Evolutionary conservation across 2,797 vertebrate species (phyloP), one percentile per base, ranked within the genome.

Genomic region (Onychomys arenicola): DNA sequence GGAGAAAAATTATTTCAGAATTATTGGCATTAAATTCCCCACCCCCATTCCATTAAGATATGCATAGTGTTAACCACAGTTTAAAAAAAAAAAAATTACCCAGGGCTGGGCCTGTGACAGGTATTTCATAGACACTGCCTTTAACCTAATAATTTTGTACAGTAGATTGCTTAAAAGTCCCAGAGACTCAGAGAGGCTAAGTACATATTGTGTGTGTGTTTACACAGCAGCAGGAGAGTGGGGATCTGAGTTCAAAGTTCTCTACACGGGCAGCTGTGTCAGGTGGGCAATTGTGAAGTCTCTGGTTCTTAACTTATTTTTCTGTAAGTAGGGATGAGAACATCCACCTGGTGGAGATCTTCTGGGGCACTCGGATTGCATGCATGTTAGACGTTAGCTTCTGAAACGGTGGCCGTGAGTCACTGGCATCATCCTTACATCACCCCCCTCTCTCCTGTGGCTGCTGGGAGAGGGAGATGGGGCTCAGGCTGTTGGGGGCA

Each of bases 281-380:
- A 81, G 59, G 52, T 1, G 10, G 83, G 19, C 1, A 61, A 91
- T 23, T 5, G 27, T 11, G 65, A 4, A 12, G 52, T 52, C 37
- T 87, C 65, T 43, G 59, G 63, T 81, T 55, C 77, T 97, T 94
- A 77, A 86, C 84, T 92, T 59, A 14, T 88, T 89, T 46, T 27
- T 90, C 59, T 78, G 1, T 63, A 77, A 59, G 37, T 14, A 61
- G 71, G 76, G 55, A 19, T 55, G 43, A 32, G 23, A 71, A 32
- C 29, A 78, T 19, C 23, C 11, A 9, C 61, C 23, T 57, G 4
- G 4, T 0, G 5, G 19, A 49, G 29, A 52, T 82, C 76, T 23
- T 84, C 67, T 6, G 19, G 80, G 57, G 40, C 5, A 1, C 43
- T 3, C 1, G 61, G 59, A 63, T 57, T 69, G 63, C 29, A 77